Conservation (phyloP, 2,888 invertebrate species). For the Rhaphigaster nebulosa region DNA sequence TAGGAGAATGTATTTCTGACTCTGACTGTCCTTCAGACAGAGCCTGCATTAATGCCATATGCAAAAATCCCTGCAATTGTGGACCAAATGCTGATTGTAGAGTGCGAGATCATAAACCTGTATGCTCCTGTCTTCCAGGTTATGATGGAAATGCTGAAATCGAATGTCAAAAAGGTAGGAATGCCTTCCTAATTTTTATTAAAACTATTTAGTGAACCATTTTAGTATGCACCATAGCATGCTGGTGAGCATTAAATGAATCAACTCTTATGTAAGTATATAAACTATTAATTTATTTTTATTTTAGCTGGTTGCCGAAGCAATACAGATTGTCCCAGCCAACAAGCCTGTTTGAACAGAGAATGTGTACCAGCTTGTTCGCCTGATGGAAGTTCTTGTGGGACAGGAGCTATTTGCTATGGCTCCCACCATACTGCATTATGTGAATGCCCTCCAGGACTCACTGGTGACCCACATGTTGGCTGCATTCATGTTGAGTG, state of each 20-base stretch:
- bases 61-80: constrained; percentile 87
- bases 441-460: constrained; percentile 87
- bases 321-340: constrained; percentile 83
- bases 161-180: constrained; percentile 78
- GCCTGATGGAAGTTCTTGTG: constrained; percentile 80
- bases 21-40: constrained; percentile 83
- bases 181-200: not conserved
- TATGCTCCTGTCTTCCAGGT: constrained; percentile 87
- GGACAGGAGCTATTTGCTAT: constrained; percentile 83
- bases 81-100: constrained; percentile 88
- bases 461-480: constrained; percentile 83
- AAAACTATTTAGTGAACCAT: not conserved
- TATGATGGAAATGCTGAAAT: constrained; percentile 88
- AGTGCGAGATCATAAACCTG: constrained; percentile 87
- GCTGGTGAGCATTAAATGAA: not conserved
- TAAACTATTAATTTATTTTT: constrained; percentile 55
- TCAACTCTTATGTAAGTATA: constrained; percentile 54
- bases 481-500: constrained; percentile 87
- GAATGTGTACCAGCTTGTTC: constrained; percentile 87
- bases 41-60: constrained; percentile 85
- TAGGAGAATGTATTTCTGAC: constrained; percentile 81
- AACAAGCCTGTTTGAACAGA: constrained; percentile 86
- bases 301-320: constrained; percentile 75
- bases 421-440: constrained; percentile 85
- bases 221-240: constrained; percentile 20